Conservation (phyloP, 2,888 invertebrate genomes). For the Thera obeliscata region DNA sequence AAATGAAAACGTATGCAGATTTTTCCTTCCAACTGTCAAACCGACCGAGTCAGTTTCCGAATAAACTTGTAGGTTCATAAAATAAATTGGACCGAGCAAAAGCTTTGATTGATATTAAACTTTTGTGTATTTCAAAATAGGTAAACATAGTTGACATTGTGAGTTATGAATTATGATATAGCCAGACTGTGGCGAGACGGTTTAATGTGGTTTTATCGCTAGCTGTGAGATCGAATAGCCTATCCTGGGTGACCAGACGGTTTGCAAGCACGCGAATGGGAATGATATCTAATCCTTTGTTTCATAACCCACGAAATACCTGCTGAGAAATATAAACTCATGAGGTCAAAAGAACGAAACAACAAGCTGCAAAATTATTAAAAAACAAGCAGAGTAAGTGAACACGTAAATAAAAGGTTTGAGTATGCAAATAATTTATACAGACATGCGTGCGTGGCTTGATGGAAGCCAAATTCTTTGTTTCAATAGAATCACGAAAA, state of each 20-base stretch:
- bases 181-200: constrained; percentile 32
- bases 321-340: neutral
- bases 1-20: constrained; percentile 9
- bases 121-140: constrained; percentile 8
- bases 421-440: neutral
- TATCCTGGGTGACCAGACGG: neutral
- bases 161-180: constrained; percentile 28
- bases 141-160: constrained; percentile 35
- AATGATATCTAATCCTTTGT: neutral
- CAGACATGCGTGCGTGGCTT: neutral
- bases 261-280: neutral
- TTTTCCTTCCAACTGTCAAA: constrained; percentile 4
- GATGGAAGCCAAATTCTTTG: neutral
- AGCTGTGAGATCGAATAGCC: constrained; percentile 8
- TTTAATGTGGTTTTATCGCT: constrained; percentile 17
- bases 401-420: neutral
- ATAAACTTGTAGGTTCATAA: constrained; percentile 1
- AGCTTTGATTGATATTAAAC: constrained; percentile 2
- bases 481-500: neutral
- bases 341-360: neutral
- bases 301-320: neutral
- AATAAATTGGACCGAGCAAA: neutral
- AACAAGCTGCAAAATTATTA: neutral
- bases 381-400: neutral
- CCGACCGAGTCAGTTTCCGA: constrained; percentile 3